These are phyloP conservation scores for Sarcophaga caerulescens DNA, from an alignment of 2,888 invertebrate species.

Conservation along the genomic window DNA sequence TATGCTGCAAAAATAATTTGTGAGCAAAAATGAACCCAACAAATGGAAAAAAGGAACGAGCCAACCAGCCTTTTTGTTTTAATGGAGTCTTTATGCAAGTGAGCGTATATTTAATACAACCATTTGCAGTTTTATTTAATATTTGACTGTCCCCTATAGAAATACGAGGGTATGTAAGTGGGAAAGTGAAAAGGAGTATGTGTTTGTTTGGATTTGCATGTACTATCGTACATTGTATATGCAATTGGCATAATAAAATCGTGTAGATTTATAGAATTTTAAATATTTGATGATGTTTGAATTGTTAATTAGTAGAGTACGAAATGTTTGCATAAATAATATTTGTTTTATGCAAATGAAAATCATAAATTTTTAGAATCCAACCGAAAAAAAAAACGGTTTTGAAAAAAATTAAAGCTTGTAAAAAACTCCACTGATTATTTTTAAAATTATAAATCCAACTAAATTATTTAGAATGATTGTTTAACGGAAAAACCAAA, in stretches of 20 bases:
- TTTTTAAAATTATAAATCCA: no score
- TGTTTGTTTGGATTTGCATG: not conserved
- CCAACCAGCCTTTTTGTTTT: not conserved
- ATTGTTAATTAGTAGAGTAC: constrained; percentile 36
- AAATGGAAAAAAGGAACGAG: not conserved
- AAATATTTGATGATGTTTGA: constrained; percentile 70
- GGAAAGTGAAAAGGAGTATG: not conserved
- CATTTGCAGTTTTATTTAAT: constrained; percentile 2
- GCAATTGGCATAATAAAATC: constrained; percentile 2
- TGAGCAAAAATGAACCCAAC: not conserved
- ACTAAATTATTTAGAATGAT: no score
- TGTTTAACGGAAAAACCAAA: not conserved
- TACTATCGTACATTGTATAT: not conserved
- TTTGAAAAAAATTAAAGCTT: not conserved
- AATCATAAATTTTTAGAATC: not conserved
- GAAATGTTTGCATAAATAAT: constrained; percentile 31
- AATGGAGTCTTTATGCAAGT: not conserved
- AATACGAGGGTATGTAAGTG: no score
- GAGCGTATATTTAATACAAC: not conserved
- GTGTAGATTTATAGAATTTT: constrained; percentile 36
- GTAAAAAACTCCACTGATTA: not conserved
- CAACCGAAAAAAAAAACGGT: not conserved
- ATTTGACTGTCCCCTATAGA: constrained; percentile 1
- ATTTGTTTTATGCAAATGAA: not conserved
- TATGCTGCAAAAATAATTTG: not conserved